Base-by-base conservation (phyloP, 2,113 vertebrate species). In the Numenius arquata region DNA sequence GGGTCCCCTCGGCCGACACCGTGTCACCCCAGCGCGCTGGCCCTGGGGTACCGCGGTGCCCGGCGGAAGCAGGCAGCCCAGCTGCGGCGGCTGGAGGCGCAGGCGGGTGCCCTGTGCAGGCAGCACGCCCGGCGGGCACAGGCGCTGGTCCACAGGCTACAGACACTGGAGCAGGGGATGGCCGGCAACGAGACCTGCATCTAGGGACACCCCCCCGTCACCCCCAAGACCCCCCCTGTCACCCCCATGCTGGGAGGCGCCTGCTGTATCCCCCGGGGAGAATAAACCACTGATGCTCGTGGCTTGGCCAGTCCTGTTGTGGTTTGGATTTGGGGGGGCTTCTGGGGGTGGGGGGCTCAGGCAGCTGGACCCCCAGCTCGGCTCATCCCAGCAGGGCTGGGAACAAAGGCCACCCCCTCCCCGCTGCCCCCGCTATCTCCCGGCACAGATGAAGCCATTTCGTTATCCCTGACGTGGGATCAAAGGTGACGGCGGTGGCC, bases 401-500 rank as follows among this genome's bases (percentile, higher is more conserved):
- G 48, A 83, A 93, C 90, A 90, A 86, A 85, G 55, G 77, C 18
- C 3, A 2, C 4, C 25, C 43, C 56, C 27, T 8, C 21, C 6
- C 15, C 4, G 4, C 32, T 6, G 2, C 56, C 72, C 38, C 26
- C 11, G 5, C 75, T 30, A 34, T 59, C 77, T 86, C 45, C 29
- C 3, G 3, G 40, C 10, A 1, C 77, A 38, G 75, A 63, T 87
- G 68, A 85, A 84, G 84, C 66, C 59, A 36, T 89, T 94, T 76
- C 34, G 79, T 72, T 73, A 21, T 45, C 90, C 55, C 87, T 74
- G 87, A n/a, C 50, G n/a, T 36, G 84, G 88, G 93, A 83, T 95
- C 85, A 89, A 91, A 95, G 95, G 93, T 96, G 95, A 91, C 29
- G n/a, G 93, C 9, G 62, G 72, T 48, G 63, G 72, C 67, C 43